phyloP scores from a whole-genome alignment of 2,888 invertebrate genomes.

The Dynastes tityus region DNA sequence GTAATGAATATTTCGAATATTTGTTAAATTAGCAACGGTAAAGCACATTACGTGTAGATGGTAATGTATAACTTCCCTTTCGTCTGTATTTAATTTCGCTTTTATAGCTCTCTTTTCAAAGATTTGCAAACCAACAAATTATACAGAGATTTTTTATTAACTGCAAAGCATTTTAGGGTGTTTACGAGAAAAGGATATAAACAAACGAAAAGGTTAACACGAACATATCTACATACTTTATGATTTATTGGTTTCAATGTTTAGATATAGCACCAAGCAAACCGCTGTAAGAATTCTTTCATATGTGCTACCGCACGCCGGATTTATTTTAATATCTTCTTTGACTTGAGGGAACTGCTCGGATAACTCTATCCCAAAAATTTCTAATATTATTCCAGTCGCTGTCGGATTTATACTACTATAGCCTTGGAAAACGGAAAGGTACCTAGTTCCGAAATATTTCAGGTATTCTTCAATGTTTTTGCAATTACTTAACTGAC shows the following conservation, averaged over 20 bases:
- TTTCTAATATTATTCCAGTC: no score
- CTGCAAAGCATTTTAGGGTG: not conserved
- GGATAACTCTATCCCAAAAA: no score
- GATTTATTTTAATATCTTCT: no score
- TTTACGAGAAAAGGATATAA: not conserved
- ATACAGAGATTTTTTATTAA: not conserved
- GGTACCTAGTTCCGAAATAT: no score
- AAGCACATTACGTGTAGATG: no score
- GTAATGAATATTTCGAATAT: slow-evolving; percentile 9
- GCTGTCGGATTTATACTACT: no score
- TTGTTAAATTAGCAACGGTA: not conserved
- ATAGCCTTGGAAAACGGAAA: no score
- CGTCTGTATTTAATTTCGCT: not conserved
- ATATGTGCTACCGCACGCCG: no score
- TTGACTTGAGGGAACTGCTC: no score
- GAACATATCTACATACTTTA: not conserved
- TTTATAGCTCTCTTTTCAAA: not conserved
- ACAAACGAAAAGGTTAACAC: not conserved
- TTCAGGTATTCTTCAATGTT: no score
- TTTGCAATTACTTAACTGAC: no score
- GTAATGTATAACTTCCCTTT: not conserved
- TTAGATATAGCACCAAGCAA: not conserved
- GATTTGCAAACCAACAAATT: not conserved
- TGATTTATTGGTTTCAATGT: not conserved
- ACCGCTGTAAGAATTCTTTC: no score